Evolutionary conservation across 2,888 invertebrate species (phyloP), one percentile per base, ranked within the genome.

Genomic region (Eupithecia vulgata): DNA sequence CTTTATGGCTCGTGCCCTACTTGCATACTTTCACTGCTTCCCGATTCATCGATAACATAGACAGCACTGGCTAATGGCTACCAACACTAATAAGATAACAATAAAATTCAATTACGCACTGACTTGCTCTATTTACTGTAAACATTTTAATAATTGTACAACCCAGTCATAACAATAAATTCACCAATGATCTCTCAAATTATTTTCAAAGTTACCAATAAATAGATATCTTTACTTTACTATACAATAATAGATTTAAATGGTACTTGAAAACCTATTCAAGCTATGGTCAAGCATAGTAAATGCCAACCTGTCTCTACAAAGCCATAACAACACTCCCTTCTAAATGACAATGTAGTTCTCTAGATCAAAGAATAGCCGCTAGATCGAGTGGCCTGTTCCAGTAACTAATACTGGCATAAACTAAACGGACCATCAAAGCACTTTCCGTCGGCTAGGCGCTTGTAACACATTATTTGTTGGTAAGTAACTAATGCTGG

Each of bases 11-110:
- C 85, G 87, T 88, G 90, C 87, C 88, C 90, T 81, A 85, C 87
- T 90, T 91, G 90, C 91, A 90, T 92, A 93, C 93, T 94, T 94
- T 93, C 93, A 91, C 93, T 91, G 82, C 87, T 90, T 90, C 88
- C 88, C 87, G 88, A 88, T 88, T 62, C 81, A 87, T 87, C 87
- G 87, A 88, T 87, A 87, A 85, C 87, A 83, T 81, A 78, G 78
- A 79, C 83, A 79, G 83, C 69, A 57, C 81, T 80, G 79, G 66
- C 81, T 81, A 78, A 76, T n/a, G 73, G 48, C 61, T 30, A 52
- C 65, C 45, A 48, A 65, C 62, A 74, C 81, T 77, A 81, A 79
- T 80, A 76, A 62, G 65, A 65, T 66, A 66, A 59, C 66, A 71
- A 66, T 67, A 37, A 52, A 61, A 42, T 66, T 21, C 71, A 71